These are phyloP conservation scores for Drosophila lutescens DNA, from an alignment of 2,888 invertebrate genomes.

Conservation along the genomic window DNA sequence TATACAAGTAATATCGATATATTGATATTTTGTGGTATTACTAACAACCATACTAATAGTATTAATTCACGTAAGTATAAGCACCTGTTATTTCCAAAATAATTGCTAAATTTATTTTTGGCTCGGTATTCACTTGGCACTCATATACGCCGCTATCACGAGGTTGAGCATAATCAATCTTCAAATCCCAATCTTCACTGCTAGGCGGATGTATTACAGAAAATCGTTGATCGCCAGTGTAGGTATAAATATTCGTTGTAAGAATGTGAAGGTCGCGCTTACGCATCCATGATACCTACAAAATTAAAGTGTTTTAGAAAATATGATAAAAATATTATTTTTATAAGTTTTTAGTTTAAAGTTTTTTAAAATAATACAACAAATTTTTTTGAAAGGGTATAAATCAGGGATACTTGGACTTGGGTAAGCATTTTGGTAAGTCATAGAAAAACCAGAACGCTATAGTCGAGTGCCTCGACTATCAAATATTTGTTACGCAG, in stretches of 20 bases:
- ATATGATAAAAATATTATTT: not conserved
- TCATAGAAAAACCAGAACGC: too few relatives aligned
- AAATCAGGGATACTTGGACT: too few relatives aligned
- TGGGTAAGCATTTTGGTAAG: too few relatives aligned
- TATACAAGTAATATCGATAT: too few relatives aligned
- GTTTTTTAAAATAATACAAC: too few relatives aligned
- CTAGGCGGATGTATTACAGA: slow-evolving; percentile 93
- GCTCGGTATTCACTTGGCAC: slow-evolving; percentile 95
- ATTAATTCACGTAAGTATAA: not conserved
- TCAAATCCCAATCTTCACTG: slow-evolving; percentile 94
- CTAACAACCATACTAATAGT: not conserved
- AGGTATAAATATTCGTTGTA: slow-evolving; percentile 93
- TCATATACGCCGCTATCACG: slow-evolving; percentile 94
- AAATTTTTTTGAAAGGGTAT: too few relatives aligned
- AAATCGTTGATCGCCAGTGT: slow-evolving; percentile 94
- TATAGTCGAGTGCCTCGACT: too few relatives aligned
- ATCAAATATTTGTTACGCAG: too few relatives aligned
- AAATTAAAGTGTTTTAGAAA: not conserved
- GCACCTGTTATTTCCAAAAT: slow-evolving; percentile 91
- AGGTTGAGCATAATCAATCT: slow-evolving; percentile 92
- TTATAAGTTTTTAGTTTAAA: too few relatives aligned
- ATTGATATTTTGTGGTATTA: too few relatives aligned
- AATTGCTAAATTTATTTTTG: slow-evolving; percentile 94
- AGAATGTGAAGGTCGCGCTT: slow-evolving; percentile 89
- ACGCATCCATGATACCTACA: slow-evolving; percentile 84